A percentile compares a stretch with the other conserved stretches of the same genome.
Evolutionary conservation across 2,888 invertebrate genomes (phyloP).

Genomic region (Oscheius myriophilus): DNA sequence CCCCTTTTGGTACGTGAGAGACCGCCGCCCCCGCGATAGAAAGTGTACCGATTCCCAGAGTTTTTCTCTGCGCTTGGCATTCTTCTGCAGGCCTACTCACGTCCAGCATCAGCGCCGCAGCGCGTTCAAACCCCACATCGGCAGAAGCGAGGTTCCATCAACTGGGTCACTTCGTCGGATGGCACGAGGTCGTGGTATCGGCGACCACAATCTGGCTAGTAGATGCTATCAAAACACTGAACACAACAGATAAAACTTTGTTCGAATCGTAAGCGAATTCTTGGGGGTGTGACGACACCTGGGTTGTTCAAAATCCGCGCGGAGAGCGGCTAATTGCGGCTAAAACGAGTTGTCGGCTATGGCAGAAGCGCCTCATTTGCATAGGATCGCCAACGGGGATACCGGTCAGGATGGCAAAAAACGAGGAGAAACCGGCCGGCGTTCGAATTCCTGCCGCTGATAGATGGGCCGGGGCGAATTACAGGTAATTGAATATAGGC

Average conservation of each 20-base stretch:
- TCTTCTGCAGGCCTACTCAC: slow-evolving; percentile 16
- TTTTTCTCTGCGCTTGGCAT: slow-evolving; percentile 16
- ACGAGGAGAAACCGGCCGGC: slow-evolving; percentile 1
- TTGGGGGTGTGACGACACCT: slow-evolving; percentile 4
- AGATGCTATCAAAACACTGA: slow-evolving; percentile 26
- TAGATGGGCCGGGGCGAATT: too few species aligned
- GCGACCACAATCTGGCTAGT: slow-evolving; percentile 25
- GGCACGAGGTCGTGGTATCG: slow-evolving; percentile 21
- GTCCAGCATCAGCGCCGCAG: background rate
- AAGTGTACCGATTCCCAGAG: slow-evolving; percentile 15
- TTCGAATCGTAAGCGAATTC: too few species aligned
- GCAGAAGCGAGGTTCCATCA: too few species aligned
- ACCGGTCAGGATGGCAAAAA: slow-evolving; percentile 23
- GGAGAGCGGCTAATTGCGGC: slow-evolving; percentile 23
- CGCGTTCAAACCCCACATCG: too few species aligned
- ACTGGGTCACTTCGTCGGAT: background rate
- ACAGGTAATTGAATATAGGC: too few species aligned
- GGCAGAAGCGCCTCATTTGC: slow-evolving; percentile 30
- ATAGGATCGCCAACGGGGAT: slow-evolving; percentile 17
- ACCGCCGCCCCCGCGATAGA: too few species aligned
- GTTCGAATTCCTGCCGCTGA: background rate
- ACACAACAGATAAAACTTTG: slow-evolving; percentile 25
- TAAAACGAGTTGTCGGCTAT: slow-evolving; percentile 12
- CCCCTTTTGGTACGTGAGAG: too few species aligned
- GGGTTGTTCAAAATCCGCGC: slow-evolving; percentile 25